Base-by-base conservation (phyloP, 2,113 vertebrate genomes). In the Solea solea region DNA sequence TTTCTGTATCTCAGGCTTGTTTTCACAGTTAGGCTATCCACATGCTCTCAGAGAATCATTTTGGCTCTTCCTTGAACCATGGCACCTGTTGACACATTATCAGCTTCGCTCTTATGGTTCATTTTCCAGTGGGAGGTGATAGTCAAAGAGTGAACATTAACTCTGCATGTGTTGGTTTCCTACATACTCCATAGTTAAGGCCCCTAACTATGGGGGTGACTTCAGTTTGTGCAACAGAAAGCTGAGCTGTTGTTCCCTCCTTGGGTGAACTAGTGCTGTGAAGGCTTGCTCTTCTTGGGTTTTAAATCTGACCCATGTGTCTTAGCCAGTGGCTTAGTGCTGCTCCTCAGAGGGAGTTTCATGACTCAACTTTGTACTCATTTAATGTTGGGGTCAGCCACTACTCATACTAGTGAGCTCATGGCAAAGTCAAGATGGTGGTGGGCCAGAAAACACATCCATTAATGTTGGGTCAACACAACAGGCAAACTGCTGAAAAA, bases 131-230 rank as follows among this genome's bases (percentile, higher is more conserved):
- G 56, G 39, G 39, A 7, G 56, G 56, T 42, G 56, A 21, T 9
- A 21, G 56, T 21, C 56, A 42, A 11, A 59, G 40, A 59, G 56
- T 21, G 12, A 21, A 34, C 34, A 40, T 40, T 40, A 4, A 9
- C 28, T 15, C 14, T 57, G 55, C 7, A n/a, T 57, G 34, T 57
- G 56, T 59, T 39, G 56, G 56, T 12, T 59, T 58, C 39, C 56
- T 56, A 7, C 9, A 34, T 34, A 39, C 25, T 14, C 21, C 9
- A 39, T 28, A 13, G 52, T 25, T 25, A 25, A 55, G 53, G 27
- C 25, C 14, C 27, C 53, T 34, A 12, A 14, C 52, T 39, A 7
- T 39, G 9, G 5, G 0, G 7, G 44, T 46, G 44, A 11, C 2
- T 15, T 15, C 27, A 39, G 50, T 52, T 52, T 52, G 50, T 9